Evolutionary conservation across 2,113 vertebrate genomes (phyloP), one percentile per base, ranked within the genome.

Genomic region (Trichechus manatus): DNA sequence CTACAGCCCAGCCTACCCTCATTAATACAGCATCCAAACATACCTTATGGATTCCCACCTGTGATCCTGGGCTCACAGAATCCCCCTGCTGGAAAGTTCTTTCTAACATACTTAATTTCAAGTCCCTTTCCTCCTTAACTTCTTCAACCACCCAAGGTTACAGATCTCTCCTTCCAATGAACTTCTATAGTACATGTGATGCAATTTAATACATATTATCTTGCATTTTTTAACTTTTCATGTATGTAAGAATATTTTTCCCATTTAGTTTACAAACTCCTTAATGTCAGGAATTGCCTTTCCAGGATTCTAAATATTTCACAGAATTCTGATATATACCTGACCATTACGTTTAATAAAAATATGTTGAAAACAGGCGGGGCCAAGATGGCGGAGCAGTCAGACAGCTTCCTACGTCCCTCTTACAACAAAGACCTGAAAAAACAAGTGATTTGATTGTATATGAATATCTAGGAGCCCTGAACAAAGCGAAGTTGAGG

Each of bases 221-320:
- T 64, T 89, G 50, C 14, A 39, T 79, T 31, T 92, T 64, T 61
- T 88, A 96, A 50, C 10, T 72, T 95, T 88, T 74, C 53, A 42
- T 75, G 15, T 36, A 59, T 75, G 15, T 36, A 59, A 91, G 91
- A 87, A 83, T 75, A 78, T 42, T 82, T 96, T 84, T 25, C 15
- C 14, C 39, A 81, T 79, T 92, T 74, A 85, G 75, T 78, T 47
- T 77, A 95, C 7, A 92, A 81, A 94, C 20, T 94, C 27, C 47
- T 83, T 78, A 59, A 86, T 72, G 15, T 20, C 66, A 97, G 44
- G 15, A 87, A 86, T 64, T 86, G 17, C 81, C 72, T 19, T 19
- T 94, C 47, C 87, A 87, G 87, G 61, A 94, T 80, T 80, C 39
- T 94, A 50, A 89, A 93, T 63, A 86, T 86, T 92, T 77, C 36